Percentiles rank a stretch among this genome's conserved stretches.
These are phyloP conservation scores for Habroteleia sp. DNA, from an alignment of 2,888 invertebrate species.

Conservation along the genomic window DNA sequence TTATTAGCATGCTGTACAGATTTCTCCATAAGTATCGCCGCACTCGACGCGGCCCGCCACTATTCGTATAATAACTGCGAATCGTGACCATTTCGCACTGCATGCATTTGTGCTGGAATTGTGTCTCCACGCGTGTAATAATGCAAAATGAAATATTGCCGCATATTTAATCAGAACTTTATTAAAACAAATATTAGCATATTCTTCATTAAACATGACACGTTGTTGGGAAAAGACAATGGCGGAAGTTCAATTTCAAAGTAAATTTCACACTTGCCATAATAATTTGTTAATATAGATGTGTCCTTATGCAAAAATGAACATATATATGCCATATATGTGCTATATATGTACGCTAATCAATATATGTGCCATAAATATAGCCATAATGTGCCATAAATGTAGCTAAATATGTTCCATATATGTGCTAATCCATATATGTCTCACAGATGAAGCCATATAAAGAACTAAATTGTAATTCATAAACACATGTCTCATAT, in stretches of 20 bases:
- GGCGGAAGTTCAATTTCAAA: background rate
- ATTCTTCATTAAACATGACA: slow-evolving; percentile 8
- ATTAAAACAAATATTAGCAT: slow-evolving; percentile 35
- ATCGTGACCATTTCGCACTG: slow-evolving; percentile 50
- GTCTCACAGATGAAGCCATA: too few species aligned
- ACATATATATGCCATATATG: too few species aligned
- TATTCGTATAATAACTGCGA: slow-evolving; percentile 47
- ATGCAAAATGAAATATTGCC: slow-evolving; percentile 39
- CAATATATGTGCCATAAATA: too few species aligned
- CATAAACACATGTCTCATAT: too few species aligned
- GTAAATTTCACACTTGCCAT: too few species aligned
- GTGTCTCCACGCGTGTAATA: slow-evolving; percentile 36
- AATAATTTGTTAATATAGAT: too few species aligned
- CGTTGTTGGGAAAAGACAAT: background rate
- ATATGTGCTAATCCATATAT: too few species aligned
- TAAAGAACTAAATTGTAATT: too few species aligned
- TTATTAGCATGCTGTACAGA: slow-evolving; percentile 53
- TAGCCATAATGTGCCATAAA: too few species aligned
- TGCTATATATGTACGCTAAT: too few species aligned
- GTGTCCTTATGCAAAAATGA: too few species aligned
- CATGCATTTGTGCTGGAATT: slow-evolving; percentile 37
- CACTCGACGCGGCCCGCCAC: slow-evolving; percentile 8
- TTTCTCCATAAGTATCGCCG: slow-evolving; percentile 31
- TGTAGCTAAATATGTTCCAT: too few species aligned
- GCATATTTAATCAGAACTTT: slow-evolving; percentile 33